Evolutionary conservation across 2,888 invertebrate genomes (phyloP).

Genomic region (Phalera bucephala): DNA sequence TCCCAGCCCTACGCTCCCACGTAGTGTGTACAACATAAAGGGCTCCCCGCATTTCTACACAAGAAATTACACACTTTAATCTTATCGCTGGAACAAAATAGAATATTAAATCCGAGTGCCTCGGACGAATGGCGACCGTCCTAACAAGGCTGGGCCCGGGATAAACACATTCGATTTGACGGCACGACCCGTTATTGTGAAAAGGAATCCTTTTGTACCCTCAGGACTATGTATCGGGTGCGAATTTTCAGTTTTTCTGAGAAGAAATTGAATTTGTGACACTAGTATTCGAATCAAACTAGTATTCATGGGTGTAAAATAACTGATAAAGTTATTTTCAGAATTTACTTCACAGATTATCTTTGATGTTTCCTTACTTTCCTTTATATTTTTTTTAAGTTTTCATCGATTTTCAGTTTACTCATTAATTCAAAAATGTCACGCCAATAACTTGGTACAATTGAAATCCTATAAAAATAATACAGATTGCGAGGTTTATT

Average conservation of each 20-base stretch:
- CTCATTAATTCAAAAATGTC: too few species aligned
- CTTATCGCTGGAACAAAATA: conserved; percentile 79
- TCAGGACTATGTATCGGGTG: conserved; percentile 4
- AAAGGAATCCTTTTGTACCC: conserved; percentile 42
- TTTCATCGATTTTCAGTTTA: too few species aligned
- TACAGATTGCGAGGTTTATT: too few species aligned
- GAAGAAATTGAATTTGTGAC: conserved; percentile 3
- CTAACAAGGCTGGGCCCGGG: conserved; percentile 52
- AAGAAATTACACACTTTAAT: conserved; percentile 83
- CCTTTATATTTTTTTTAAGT: too few species aligned
- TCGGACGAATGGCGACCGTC: conserved; percentile 65
- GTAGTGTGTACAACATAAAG: conserved; percentile 53
- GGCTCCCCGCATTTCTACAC: conserved; percentile 62
- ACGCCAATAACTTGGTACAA: too few species aligned
- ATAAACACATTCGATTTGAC: conserved; percentile 62
- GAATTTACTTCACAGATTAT: too few species aligned
- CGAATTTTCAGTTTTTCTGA: conserved; percentile 8
- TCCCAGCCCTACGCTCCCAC: conserved; percentile 48
- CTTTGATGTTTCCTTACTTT: background rate
- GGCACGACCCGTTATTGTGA: conserved; percentile 31
- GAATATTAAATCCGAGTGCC: conserved; percentile 78
- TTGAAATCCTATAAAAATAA: too few species aligned
- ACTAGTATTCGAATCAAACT: background rate
- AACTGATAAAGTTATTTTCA: too few species aligned
- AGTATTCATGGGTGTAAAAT: too few species aligned